Base-by-base conservation (phyloP, 2,113 vertebrate genomes). In the Notiomystis cincta region DNA sequence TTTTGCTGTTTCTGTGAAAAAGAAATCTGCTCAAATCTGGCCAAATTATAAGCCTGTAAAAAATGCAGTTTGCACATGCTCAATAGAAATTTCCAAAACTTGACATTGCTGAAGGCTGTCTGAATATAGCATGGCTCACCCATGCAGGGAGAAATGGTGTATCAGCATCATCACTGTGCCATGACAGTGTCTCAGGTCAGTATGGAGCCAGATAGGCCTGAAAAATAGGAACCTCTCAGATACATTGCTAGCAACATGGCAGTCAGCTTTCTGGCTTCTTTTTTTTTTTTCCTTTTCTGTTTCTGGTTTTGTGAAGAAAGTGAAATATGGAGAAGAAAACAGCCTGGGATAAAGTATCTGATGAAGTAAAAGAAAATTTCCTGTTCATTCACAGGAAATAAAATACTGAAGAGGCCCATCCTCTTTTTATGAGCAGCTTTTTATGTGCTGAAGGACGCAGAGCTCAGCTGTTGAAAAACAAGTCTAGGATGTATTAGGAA, bases 1-100 rank as follows among this genome's bases (percentile, higher is more conserved):
- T 95, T 94, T 92, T 95, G 95, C 91, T 83, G 42, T 87, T 95
- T 94, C 89, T 92, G 82, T 90, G 86, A 77, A 89, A 73, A 89
- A 94, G 73, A 90, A 92, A 65, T 88, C 45, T 90, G 67, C 50
- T 93, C 56, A 80, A 65, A 92, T 95, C 72, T 95, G 86, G 56
- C 83, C 76, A 77, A 95, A 83, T 83, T 58, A 92, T 73, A 86
- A 89, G 42, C 42, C 61, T 87, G 85, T 35, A 27, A 83, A 90
- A 83, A 85, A 71, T 35, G 54, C 25, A 45, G 10, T 86, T 94
- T 93, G 58, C 47, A 90, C 90, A 89, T 83, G 58, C 67, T 88
- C 75, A 90, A 1, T 88, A 88, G 86, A 91, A 83, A 73, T 64
- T 71, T 70, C 65, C 76, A 75, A 58, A 93, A 77, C 42, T 27